These are phyloP conservation scores for Anthophora plumipes DNA, from an alignment of 2,888 invertebrate species.

Conservation along the genomic window DNA sequence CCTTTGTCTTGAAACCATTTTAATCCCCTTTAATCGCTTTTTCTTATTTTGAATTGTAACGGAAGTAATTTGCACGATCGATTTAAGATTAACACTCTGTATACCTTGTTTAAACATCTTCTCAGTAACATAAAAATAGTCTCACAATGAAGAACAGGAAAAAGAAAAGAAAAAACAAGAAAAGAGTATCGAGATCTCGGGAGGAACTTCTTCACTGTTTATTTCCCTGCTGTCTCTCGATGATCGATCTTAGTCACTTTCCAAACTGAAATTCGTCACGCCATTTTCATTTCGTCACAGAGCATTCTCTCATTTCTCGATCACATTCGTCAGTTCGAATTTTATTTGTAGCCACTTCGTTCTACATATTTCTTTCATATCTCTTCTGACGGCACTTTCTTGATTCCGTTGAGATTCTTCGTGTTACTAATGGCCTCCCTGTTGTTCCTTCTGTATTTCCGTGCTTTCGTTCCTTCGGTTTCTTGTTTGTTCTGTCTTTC, in stretches of 20 bases:
- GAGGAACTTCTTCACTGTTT: slow-evolving; percentile 47
- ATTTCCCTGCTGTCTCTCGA: slow-evolving; percentile 70
- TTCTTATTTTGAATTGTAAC: too few relatives aligned
- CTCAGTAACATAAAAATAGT: not conserved
- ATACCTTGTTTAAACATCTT: not conserved
- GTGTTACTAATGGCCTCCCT: slow-evolving; percentile 76
- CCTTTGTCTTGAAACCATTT: too few relatives aligned
- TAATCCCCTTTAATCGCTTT: too few relatives aligned
- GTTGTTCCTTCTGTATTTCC: slow-evolving; percentile 43
- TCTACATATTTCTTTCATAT: slow-evolving; percentile 23
- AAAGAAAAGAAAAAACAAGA: not conserved
- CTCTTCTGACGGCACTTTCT: slow-evolving; percentile 48
- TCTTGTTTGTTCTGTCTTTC: slow-evolving; percentile 25
- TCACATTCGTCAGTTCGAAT: slow-evolving; percentile 23
- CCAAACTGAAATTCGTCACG: slow-evolving; percentile 67
- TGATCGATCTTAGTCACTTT: slow-evolving; percentile 57
- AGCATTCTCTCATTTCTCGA: slow-evolving; percentile 23
- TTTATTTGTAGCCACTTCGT: slow-evolving; percentile 26
- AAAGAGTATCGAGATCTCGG: slow-evolving; percentile 33
- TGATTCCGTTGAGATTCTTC: slow-evolving; percentile 76
- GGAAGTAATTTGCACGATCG: too few relatives aligned
- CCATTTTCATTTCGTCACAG: slow-evolving; percentile 58
- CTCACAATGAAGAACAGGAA: not conserved
- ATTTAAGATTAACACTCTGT: too few relatives aligned
- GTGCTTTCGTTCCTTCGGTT: slow-evolving; percentile 7